Conservation (phyloP, 2,888 invertebrate species). For the Mythimna loreyi region DNA sequence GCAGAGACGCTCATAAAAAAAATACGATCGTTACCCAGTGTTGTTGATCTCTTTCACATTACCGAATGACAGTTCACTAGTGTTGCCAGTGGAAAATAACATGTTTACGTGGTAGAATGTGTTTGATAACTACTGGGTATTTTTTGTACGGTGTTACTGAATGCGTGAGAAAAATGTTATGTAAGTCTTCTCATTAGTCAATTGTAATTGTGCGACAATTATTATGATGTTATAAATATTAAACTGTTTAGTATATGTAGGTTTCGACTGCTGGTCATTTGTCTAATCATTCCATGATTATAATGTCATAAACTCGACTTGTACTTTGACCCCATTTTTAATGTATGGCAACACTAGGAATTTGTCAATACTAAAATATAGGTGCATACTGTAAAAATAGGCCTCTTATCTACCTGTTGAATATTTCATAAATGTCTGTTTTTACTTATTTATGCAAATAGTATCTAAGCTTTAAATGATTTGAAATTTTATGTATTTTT, state of each 20-base stretch:
- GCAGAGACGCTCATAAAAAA: slow-evolving; percentile 46
- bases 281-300: slow-evolving; percentile 54
- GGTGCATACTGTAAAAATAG: slow-evolving; percentile 43
- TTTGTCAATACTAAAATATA: slow-evolving; percentile 31
- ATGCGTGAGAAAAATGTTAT: slow-evolving; percentile 6
- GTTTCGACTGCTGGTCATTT: slow-evolving; percentile 33
- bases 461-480: slow-evolving; percentile 38
- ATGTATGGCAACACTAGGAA: slow-evolving; percentile 56
- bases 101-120: slow-evolving; percentile 3
- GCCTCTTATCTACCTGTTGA: slow-evolving; percentile 41
- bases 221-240: slow-evolving; percentile 34
- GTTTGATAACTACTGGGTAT: slow-evolving; percentile 22
- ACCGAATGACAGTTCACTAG: slow-evolving; percentile 40
- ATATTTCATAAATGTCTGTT: slow-evolving; percentile 37
- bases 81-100: slow-evolving; percentile 51
- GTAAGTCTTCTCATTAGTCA: slow-evolving; percentile 45
- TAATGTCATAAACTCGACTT: slow-evolving; percentile 12
- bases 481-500: slow-evolving; percentile 33
- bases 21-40: slow-evolving; percentile 65
- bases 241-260: slow-evolving; percentile 26
- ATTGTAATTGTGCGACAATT: slow-evolving; percentile 48
- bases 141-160: slow-evolving; percentile 40
- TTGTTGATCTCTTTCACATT: slow-evolving; percentile 67
- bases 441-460: slow-evolving; percentile 36
- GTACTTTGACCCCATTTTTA: slow-evolving; percentile 18